Evolutionary conservation across 2,797 vertebrate genomes (phyloP), one percentile per base, ranked within the genome.

Genomic region (Gephyroberyx darwinii): DNA sequence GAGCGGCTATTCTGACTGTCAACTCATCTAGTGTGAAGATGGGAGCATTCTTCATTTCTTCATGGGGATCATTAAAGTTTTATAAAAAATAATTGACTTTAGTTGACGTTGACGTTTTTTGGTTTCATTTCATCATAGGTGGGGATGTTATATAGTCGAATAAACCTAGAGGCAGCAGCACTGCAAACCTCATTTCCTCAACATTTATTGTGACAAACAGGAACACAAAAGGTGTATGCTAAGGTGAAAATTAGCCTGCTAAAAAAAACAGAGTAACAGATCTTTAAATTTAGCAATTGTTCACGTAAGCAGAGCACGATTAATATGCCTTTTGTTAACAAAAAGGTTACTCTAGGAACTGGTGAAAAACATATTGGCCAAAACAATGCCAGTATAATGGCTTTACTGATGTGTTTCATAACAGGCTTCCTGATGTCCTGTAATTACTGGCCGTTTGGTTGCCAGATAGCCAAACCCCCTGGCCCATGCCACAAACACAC

Each of bases 1-100:
- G 86, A 85, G 79, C 50, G 26, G 50, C 57, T 69, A 60, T 75
- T 50, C 68, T 67, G 55, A 71, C 56, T 71, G 74, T 85, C 71
- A 71, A 50, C 57, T 72, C 70, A 74, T 69, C 58, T 64, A 58
- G 20, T 59, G 56, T 20, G 55, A 67, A 48, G 52, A 59, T 58
- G 14, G 41, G 35, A 8, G 2, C 43, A 57, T 69, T 82, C 48
- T 81, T 81, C 19, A 74, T 78, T 75, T 76, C 57, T 61, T 80
- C 65, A 66, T 12, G 59, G 58, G 30, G 19, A 71, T 64, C 45
- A 64, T 79, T 71, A 39, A 78, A 71, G 47, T 82, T 22, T 14
- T 43, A 80, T 78, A 52, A 67, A 55, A 77, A 74, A 14, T 62
- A 16, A 30, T 65, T 71, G 64, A 20, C 31, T 71, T 47, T 39